These are phyloP conservation scores for Andrena praecox DNA, from an alignment of 2,888 invertebrate species.

Conservation along the genomic window DNA sequence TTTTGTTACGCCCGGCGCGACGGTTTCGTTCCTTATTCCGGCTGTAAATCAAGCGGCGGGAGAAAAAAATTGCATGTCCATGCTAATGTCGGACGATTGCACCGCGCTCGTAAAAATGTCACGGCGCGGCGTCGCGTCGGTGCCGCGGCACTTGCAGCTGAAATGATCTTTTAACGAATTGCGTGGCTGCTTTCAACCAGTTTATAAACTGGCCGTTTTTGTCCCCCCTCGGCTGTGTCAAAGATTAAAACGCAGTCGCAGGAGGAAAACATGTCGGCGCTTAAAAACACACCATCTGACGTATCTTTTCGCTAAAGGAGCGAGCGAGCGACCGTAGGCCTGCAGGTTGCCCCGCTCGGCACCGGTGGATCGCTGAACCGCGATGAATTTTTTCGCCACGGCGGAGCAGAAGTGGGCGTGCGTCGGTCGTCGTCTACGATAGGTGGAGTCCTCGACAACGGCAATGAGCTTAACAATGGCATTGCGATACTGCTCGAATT, in stretches of 20 bases:
- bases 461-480: slow-evolving; percentile 71
- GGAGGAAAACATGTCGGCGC: background rate
- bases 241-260: slow-evolving; percentile 1
- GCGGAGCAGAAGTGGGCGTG: slow-evolving; percentile 46
- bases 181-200: slow-evolving; percentile 15
- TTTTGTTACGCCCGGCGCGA: slow-evolving; percentile 2
- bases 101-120: slow-evolving; percentile 59
- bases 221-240: slow-evolving; percentile 4
- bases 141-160: slow-evolving; percentile 13
- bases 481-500: slow-evolving; percentile 75
- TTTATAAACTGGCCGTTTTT: slow-evolving; percentile 43
- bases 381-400: slow-evolving; percentile 9
- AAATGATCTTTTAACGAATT: slow-evolving; percentile 42
- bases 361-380: background rate
- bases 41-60: slow-evolving; percentile 55
- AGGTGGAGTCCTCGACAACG: slow-evolving; percentile 55
- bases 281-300: background rate
- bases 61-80: slow-evolving; percentile 42
- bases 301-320: no score
- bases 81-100: slow-evolving; percentile 55
- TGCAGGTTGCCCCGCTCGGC: no score
- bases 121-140: slow-evolving; percentile 3
- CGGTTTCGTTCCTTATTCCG: slow-evolving; percentile 17
- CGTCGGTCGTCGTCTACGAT: slow-evolving; percentile 55
- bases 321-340: no score